Evolutionary conservation across 2,797 vertebrate species (phyloP).

Genomic region (Linurgus olivaceus): DNA sequence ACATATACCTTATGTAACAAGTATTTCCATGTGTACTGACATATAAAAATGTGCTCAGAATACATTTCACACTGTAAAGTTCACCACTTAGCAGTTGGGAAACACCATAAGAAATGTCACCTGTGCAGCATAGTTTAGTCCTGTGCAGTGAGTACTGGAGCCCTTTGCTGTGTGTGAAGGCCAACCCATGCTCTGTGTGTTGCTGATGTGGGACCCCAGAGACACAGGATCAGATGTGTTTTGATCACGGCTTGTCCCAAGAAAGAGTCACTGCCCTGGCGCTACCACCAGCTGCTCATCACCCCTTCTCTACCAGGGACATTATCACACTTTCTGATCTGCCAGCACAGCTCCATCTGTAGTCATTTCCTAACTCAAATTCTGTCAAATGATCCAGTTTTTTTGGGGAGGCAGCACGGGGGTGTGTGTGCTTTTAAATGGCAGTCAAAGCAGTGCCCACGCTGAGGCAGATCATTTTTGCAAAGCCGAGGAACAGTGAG

Average conservation of each 20-base stretch:
- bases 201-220: neutral
- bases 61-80: neutral
- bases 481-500: neutral
- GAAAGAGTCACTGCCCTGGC: neutral
- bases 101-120: neutral
- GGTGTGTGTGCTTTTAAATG: neutral
- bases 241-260: neutral
- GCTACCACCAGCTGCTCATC: neutral
- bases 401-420: neutral
- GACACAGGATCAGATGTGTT: neutral
- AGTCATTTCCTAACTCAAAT: neutral
- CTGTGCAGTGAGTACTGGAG: neutral
- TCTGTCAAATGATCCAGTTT: neutral
- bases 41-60: neutral
- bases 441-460: neutral
- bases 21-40: neutral
- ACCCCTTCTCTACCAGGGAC: neutral
- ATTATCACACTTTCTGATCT: conserved; percentile 7
- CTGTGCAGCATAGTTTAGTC: neutral
- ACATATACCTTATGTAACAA: neutral
- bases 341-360: conserved; percentile 33
- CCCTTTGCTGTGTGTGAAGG: neutral
- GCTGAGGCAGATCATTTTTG: neutral
- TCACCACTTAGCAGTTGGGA: neutral
- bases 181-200: accelerated